Percentiles rank a stretch among this genome's conserved stretches.
Evolutionary conservation across 1,140 invertebrate genomes (phyloP).

Genomic region (Triops longicaudatus): DNA sequence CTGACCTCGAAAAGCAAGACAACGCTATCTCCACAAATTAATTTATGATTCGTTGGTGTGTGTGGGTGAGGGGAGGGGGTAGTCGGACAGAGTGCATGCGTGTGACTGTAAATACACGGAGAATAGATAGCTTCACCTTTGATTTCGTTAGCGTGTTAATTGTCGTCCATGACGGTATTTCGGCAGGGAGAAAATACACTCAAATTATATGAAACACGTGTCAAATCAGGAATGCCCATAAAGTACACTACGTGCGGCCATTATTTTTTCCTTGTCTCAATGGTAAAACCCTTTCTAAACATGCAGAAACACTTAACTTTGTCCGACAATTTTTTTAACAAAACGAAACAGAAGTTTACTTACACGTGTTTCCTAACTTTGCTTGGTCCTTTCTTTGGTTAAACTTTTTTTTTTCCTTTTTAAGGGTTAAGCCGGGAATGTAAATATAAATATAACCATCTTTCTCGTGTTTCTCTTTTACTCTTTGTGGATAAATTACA

Average conservation of each 20-base stretch:
- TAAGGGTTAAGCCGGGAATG: background rate
- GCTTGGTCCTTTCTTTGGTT: background rate
- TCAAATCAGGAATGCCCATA: slow-evolving; percentile 12
- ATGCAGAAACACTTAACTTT: background rate
- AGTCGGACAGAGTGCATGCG: background rate
- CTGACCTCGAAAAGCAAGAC: background rate
- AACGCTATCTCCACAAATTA: background rate
- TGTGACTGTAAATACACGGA: background rate
- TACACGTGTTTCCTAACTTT: background rate
- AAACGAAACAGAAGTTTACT: background rate
- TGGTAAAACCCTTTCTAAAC: background rate
- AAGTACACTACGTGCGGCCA: background rate
- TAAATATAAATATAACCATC: background rate
- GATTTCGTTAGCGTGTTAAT: background rate
- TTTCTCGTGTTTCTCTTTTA: background rate
- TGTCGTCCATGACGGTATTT: background rate
- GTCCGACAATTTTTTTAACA: background rate
- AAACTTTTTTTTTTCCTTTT: background rate
- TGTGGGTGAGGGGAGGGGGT: no score
- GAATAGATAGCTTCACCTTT: background rate
- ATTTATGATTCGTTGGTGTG: background rate
- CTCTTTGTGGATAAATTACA: background rate
- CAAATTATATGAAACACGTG: background rate
- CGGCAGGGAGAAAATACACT: background rate
- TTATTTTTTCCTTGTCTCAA: background rate